These are phyloP conservation scores for Drosophila yakuba DNA, from an alignment of 1,140 invertebrate species.

Conservation along the genomic window DNA sequence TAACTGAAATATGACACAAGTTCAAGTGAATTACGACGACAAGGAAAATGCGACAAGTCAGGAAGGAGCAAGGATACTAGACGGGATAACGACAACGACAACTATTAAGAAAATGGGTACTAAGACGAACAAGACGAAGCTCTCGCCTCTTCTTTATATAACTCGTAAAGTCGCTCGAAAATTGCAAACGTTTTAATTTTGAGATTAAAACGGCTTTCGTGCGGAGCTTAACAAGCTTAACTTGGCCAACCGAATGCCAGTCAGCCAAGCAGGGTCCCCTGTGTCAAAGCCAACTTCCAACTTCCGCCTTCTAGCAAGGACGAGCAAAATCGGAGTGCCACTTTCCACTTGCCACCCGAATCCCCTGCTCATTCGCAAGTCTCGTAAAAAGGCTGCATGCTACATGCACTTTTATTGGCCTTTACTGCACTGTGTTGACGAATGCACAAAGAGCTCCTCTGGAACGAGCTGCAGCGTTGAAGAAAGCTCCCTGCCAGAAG, in stretches of 20 bases:
- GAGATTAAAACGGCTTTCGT: conserved; percentile 83
- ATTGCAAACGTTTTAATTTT: conserved; percentile 84
- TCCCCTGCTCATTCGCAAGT: conserved; percentile 1
- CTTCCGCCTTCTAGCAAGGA: conserved; percentile 54
- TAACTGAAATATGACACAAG: conserved; percentile 72
- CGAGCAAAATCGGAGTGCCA: not conserved
- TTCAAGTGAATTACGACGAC: conserved; percentile 77
- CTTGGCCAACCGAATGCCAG: conserved; percentile 65
- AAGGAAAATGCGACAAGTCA: conserved; percentile 33
- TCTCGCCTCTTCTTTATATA: conserved; percentile 59
- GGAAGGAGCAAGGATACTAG: conserved; percentile 12
- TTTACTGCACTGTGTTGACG: conserved; percentile 77
- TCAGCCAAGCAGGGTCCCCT: conserved; percentile 13
- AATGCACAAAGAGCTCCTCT: conserved; percentile 59
- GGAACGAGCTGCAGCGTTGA: conserved; percentile 31
- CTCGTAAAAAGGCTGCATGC: conserved; percentile 65
- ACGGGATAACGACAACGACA: conserved; percentile 24
- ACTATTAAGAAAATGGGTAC: conserved; percentile 36
- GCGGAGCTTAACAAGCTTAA: conserved; percentile 80
- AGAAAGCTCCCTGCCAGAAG: conserved; percentile 14
- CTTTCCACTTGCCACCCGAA: not conserved
- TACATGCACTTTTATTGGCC: conserved; percentile 81
- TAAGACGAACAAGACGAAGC: conserved; percentile 42
- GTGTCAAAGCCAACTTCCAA: conserved; percentile 46
- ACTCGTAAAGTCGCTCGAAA: conserved; percentile 78